Evolutionary conservation across 2,113 vertebrate genomes (phyloP).

Genomic region (Ammospiza nelsoni): DNA sequence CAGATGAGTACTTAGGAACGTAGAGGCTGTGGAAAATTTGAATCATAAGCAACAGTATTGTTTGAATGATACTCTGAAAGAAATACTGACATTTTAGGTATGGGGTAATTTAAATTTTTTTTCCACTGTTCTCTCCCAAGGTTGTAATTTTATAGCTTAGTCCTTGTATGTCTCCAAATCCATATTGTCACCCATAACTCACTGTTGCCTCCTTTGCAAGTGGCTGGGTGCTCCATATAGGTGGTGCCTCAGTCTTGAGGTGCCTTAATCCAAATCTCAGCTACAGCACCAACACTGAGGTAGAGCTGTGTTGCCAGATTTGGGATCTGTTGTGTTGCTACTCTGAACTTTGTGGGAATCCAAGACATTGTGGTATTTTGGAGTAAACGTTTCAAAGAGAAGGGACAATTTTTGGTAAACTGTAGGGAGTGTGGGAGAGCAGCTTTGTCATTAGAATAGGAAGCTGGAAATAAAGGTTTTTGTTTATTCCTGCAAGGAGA

Average conservation of each 20-base stretch:
- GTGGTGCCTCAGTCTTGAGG: background rate
- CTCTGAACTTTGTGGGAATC: background rate
- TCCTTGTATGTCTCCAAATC: background rate
- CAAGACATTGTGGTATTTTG: conserved; percentile 12
- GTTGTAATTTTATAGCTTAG: background rate
- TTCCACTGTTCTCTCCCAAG: background rate
- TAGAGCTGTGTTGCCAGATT: background rate
- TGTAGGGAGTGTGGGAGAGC: background rate
- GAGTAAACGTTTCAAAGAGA: conserved; percentile 17
- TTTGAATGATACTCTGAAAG: background rate
- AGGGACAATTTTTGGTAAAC: background rate
- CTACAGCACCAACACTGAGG: background rate
- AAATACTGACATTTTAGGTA: background rate
- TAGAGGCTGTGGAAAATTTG: background rate
- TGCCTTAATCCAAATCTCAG: background rate
- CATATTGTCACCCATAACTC: background rate
- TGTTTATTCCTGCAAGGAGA: conserved; percentile 10
- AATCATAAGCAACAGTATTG: background rate
- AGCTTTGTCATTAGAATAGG: conserved; percentile 7
- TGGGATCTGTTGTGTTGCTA: background rate
- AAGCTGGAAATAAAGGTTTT: conserved; percentile 31
- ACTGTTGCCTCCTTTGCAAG: background rate
- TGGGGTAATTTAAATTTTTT: background rate
- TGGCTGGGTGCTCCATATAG: accelerated
- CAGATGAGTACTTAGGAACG: background rate